A percentile compares a stretch with the other conserved stretches of the same genome.
These are phyloP conservation scores for Aphodius granarius DNA, from an alignment of 2,888 invertebrate genomes.

Conservation along the genomic window DNA sequence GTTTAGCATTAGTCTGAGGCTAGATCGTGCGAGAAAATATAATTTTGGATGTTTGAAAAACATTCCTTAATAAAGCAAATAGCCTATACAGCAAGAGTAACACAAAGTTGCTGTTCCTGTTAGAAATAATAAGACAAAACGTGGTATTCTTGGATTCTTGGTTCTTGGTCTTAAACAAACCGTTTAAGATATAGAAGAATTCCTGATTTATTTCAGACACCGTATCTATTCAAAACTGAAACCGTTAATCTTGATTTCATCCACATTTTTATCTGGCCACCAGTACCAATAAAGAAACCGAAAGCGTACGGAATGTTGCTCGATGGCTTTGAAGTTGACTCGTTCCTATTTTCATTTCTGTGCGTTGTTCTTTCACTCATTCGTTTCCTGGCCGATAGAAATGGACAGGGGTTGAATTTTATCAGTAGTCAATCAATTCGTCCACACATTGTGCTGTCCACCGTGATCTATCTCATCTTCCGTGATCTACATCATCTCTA, in stretches of 20 bases:
- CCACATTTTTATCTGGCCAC: not conserved
- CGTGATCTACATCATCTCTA: too few species aligned
- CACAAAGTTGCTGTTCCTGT: too few species aligned
- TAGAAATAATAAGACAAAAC: too few species aligned
- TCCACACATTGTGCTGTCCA: not conserved
- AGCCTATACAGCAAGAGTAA: too few species aligned
- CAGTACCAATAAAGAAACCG: not conserved
- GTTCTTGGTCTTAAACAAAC: not conserved
- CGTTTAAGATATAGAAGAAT: not conserved
- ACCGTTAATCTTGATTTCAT: not conserved
- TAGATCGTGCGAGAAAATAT: too few species aligned
- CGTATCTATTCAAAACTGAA: not conserved
- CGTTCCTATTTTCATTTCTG: not conserved
- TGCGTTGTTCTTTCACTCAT: too few species aligned
- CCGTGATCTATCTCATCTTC: not conserved
- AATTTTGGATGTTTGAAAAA: too few species aligned
- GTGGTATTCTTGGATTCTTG: too few species aligned
- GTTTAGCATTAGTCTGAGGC: too few species aligned
- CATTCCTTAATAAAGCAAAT: too few species aligned
- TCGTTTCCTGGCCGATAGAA: too few species aligned
- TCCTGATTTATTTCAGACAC: not conserved
- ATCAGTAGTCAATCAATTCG: not conserved
- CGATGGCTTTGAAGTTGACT: not conserved
- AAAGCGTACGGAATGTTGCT: not conserved
- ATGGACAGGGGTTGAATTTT: not conserved